Percentiles rank a stretch among this genome's conserved stretches.
Conservation (phyloP, 2,888 invertebrate genomes). For the Cephus spinipes region DNA sequence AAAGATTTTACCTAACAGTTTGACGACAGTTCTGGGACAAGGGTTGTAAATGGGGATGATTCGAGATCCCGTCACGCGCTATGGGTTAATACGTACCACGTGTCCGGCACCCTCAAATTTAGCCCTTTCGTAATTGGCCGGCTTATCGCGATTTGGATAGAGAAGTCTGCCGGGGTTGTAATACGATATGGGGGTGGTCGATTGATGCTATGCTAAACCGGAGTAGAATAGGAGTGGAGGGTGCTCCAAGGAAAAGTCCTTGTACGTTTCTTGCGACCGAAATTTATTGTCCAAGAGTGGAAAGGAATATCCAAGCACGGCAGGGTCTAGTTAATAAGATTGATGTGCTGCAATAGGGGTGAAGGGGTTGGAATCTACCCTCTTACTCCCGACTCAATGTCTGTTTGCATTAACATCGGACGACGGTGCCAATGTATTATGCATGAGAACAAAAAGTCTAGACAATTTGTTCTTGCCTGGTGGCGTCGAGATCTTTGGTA, state of each 20-base stretch:
- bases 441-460: slow-evolving; percentile 50
- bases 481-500: slow-evolving; percentile 25
- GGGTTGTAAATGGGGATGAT: slow-evolving; percentile 5
- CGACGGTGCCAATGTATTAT: slow-evolving; percentile 51
- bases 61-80: not conserved
- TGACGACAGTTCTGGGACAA: slow-evolving; percentile 2
- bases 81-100: slow-evolving; percentile 1
- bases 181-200: not conserved
- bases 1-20: not conserved
- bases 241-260: not conserved
- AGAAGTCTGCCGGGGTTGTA: not conserved
- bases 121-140: slow-evolving; percentile 4
- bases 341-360: slow-evolving; percentile 34
- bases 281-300: slow-evolving; percentile 40
- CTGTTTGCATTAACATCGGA: slow-evolving; percentile 53
- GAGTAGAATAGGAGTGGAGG: not conserved
- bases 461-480: slow-evolving; percentile 44
- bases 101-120: not conserved
- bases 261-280: slow-evolving; percentile 2
- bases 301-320: slow-evolving; percentile 34
- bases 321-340: slow-evolving; percentile 49
- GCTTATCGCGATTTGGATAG: slow-evolving; percentile 9
- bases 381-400: slow-evolving; percentile 35
- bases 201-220: not conserved
- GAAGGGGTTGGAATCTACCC: not conserved